These are phyloP conservation scores for Melanotaenia boesemani DNA, from an alignment of 2,797 vertebrate species.

Conservation along the genomic window DNA sequence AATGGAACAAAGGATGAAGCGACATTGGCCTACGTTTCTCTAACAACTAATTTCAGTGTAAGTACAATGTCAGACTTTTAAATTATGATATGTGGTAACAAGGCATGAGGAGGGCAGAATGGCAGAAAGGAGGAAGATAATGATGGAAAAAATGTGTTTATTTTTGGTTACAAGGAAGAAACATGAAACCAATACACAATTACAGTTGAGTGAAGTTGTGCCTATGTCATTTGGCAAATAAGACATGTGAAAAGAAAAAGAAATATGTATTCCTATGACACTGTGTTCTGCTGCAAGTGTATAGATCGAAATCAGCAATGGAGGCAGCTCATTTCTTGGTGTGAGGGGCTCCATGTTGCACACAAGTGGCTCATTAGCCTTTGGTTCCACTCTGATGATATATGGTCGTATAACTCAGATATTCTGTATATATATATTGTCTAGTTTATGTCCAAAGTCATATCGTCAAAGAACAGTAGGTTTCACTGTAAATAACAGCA, in stretches of 20 bases:
- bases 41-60: conserved; percentile 28
- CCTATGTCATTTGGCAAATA: neutral
- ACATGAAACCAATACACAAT: neutral
- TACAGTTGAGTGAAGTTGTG: neutral
- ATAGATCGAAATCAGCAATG: neutral
- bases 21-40: conserved; percentile 35
- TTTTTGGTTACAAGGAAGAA: neutral
- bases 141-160: neutral
- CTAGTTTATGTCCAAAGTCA: neutral
- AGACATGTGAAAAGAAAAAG: too few species aligned
- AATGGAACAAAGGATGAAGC: conserved; percentile 15
- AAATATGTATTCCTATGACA: neutral
- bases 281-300: too few species aligned
- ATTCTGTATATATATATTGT: too few species aligned
- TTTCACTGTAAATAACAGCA: neutral
- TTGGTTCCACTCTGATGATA: too few species aligned
- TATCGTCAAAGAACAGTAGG: neutral
- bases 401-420: too few species aligned
- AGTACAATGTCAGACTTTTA: conserved; percentile 5
- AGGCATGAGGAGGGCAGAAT: neutral
- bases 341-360: conserved; percentile 7
- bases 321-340: neutral
- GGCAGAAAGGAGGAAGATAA: neutral
- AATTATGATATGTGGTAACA: neutral
- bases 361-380: neutral